Evolutionary conservation across 2,113 vertebrate genomes (phyloP).

Genomic region (Triplophysa dalaica): DNA sequence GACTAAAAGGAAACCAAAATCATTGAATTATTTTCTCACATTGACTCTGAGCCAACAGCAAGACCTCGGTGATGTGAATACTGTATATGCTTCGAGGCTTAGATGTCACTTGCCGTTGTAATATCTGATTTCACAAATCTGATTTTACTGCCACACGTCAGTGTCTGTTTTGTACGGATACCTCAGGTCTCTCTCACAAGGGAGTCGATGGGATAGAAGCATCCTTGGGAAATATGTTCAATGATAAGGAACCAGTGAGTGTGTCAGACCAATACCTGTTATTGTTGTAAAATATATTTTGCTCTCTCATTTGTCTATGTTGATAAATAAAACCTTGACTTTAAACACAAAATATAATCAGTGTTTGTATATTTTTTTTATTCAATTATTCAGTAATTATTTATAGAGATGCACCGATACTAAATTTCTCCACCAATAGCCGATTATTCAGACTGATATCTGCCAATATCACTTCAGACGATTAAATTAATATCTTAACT

Average conservation of each 20-base stretch:
- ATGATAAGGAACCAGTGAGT: neutral
- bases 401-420: too few relatives aligned
- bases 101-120: constrained; percentile 5
- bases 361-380: too few relatives aligned
- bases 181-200: neutral
- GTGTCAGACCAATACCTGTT: neutral
- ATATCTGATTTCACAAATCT: neutral
- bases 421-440: too few relatives aligned
- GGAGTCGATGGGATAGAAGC: neutral
- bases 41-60: neutral
- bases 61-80: neutral
- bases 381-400: too few relatives aligned
- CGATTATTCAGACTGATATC: too few relatives aligned
- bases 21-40: neutral
- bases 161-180: neutral
- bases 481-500: too few relatives aligned
- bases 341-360: too few relatives aligned
- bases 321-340: too few relatives aligned
- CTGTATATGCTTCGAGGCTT: neutral
- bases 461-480: too few relatives aligned
- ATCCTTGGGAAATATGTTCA: neutral
- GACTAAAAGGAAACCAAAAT: neutral
- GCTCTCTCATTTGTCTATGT: neutral
- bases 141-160: neutral
- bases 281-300: neutral